phyloP scores from a whole-genome alignment of 1,140 invertebrate species.

The Teleogryllus occipitalis region DNA sequence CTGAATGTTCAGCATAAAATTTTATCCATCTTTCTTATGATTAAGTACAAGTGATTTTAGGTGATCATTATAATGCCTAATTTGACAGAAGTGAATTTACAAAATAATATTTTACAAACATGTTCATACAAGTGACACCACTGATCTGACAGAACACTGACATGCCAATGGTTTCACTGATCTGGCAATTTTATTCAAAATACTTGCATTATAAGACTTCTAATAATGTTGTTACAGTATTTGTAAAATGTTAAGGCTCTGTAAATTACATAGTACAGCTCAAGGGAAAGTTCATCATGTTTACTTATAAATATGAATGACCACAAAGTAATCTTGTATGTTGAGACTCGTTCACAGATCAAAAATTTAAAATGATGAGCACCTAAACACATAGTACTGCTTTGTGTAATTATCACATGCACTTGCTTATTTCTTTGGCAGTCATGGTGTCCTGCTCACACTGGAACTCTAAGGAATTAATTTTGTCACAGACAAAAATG shows the following conservation, averaged over 20 bases:
- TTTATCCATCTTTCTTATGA: too few relatives aligned
- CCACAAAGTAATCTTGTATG: neutral
- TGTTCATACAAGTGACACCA: too few relatives aligned
- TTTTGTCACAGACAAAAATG: neutral
- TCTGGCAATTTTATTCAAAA: neutral
- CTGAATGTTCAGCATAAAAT: too few relatives aligned
- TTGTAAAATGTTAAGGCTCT: conserved; percentile 5
- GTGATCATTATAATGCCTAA: too few relatives aligned
- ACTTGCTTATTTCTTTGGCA: neutral
- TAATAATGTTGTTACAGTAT: neutral
- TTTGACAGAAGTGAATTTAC: too few relatives aligned
- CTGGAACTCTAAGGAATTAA: neutral
- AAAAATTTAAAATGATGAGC: neutral
- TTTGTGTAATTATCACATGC: neutral
- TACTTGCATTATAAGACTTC: neutral
- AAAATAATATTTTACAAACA: too few relatives aligned
- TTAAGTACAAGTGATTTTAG: too few relatives aligned
- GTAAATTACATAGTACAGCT: conserved; percentile 5
- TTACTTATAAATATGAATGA: neutral
- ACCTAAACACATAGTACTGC: neutral
- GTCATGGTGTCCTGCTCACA: neutral
- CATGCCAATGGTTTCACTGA: neutral
- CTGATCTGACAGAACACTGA: too few relatives aligned
- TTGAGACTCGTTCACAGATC: neutral
- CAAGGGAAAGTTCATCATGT: neutral